Evolutionary conservation across 1,140 invertebrate genomes (phyloP).

Genomic region (Drosophila athabasca): DNA sequence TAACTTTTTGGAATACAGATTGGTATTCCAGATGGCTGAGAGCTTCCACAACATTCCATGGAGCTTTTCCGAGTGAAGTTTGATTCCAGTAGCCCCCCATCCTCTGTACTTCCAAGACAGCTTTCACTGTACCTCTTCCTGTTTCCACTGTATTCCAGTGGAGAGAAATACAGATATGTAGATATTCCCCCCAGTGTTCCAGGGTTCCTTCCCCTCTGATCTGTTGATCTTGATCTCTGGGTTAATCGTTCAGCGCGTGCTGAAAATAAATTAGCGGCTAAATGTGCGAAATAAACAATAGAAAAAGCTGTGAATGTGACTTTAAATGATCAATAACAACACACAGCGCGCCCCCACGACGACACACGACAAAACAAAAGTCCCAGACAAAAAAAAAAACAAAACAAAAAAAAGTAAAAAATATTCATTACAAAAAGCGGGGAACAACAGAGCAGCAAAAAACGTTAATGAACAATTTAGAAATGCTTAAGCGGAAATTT

Average conservation of each 20-base stretch:
- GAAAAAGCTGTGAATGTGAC: constrained; percentile 43
- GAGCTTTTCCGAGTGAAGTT: no score
- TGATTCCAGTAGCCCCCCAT: no score
- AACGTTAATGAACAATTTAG: constrained; percentile 35
- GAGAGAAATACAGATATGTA: no score
- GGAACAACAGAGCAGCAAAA: constrained; percentile 18
- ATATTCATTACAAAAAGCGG: constrained; percentile 40
- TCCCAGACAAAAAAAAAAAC: background rate
- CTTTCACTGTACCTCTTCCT: no score
- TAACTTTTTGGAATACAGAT: no score
- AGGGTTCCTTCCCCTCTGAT: background rate
- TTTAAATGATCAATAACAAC: constrained; percentile 48
- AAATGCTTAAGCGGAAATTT: constrained; percentile 38
- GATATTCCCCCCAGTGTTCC: no score
- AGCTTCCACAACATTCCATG: no score
- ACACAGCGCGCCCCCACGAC: constrained; percentile 1
- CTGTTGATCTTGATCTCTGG: constrained; percentile 5
- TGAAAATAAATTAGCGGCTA: constrained; percentile 39
- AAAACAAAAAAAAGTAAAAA: constrained; percentile 36
- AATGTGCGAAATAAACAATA: constrained; percentile 43
- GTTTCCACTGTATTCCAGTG: no score
- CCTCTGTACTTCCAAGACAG: no score
- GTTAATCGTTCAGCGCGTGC: constrained; percentile 24
- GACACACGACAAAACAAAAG: constrained; percentile 43
- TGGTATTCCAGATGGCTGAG: no score